These are phyloP conservation scores for Agrilus biguttatus DNA, from an alignment of 2,888 invertebrate genomes.

Conservation along the genomic window DNA sequence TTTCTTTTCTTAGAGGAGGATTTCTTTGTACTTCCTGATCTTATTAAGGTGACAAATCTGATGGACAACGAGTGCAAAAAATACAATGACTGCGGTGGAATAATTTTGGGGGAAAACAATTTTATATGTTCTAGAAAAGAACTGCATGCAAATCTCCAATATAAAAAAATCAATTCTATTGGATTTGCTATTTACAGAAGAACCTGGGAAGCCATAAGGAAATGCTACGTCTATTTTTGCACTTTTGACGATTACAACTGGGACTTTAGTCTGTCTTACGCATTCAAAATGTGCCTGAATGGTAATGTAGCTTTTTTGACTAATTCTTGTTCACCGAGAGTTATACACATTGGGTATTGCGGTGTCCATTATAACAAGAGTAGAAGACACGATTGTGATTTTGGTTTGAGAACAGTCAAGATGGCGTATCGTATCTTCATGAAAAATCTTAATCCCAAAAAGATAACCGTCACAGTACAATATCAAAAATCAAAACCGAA, in stretches of 20 bases:
- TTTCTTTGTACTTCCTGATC: constrained; percentile 45
- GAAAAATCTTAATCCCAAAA: no score
- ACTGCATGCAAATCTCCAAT: no score
- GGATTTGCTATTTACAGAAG: constrained; percentile 44
- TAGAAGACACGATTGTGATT: no score
- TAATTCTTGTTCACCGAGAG: constrained; percentile 38
- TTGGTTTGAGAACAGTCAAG: no score
- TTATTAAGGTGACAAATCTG: constrained; percentile 33
- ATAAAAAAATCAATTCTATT: constrained; percentile 32
- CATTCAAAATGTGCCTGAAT: constrained; percentile 23
- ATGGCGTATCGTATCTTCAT: no score
- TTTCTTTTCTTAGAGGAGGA: constrained; percentile 48
- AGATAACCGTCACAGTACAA: no score
- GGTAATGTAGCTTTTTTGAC: constrained; percentile 18
- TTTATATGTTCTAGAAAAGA: no score
- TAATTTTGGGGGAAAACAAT: background rate
- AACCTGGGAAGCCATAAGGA: constrained; percentile 37
- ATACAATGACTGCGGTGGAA: background rate
- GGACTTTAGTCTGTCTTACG: constrained; percentile 43
- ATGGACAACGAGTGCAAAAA: constrained; percentile 22
- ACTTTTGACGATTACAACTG: constrained; percentile 52
- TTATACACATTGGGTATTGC: constrained; percentile 43
- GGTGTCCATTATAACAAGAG: no score
- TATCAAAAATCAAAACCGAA: no score
- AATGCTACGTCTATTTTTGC: constrained; percentile 43